Percentiles rank a stretch among this genome's conserved stretches.
Evolutionary conservation across 2,888 invertebrate species (phyloP).

Genomic region (Leptopterna dolabrata): DNA sequence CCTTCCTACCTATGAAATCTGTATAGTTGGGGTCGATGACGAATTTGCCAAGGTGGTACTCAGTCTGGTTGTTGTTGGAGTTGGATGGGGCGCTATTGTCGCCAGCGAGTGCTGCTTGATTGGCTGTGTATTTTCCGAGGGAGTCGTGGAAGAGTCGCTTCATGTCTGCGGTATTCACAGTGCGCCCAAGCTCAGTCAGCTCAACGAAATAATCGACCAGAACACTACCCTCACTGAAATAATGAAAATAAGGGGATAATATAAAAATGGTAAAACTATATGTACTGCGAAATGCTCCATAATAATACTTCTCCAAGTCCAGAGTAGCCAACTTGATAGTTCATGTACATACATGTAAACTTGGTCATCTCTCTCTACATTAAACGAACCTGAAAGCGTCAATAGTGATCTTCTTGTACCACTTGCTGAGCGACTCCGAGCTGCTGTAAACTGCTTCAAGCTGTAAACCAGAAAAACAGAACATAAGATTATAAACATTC

Average conservation of each 20-base stretch:
- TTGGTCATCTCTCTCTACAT: no score
- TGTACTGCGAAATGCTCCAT: background rate
- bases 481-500: no score
- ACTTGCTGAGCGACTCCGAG: conserved; percentile 79
- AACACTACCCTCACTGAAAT: conserved; percentile 86
- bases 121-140: conserved; percentile 69
- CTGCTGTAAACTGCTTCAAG: conserved; percentile 85
- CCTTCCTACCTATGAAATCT: conserved; percentile 91
- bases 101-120: conserved; percentile 67
- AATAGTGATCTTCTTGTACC: conserved; percentile 87
- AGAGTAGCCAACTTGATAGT: background rate
- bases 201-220: conserved; percentile 90
- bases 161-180: conserved; percentile 78
- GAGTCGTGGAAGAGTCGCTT: conserved; percentile 77
- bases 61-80: conserved; percentile 58
- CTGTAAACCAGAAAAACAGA: conserved; percentile 70
- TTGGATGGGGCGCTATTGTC: conserved; percentile 58
- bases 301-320: no score
- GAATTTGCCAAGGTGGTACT: conserved; percentile 77
- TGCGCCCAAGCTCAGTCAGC: conserved; percentile 78
- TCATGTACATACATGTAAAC: background rate
- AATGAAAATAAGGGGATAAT: background rate
- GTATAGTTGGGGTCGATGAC: conserved; percentile 87
- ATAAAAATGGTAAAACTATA: no score
- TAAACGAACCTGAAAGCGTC: conserved; percentile 78